These are phyloP conservation scores for Cerceris rybyensis DNA, from an alignment of 2,888 invertebrate species.

Conservation along the genomic window DNA sequence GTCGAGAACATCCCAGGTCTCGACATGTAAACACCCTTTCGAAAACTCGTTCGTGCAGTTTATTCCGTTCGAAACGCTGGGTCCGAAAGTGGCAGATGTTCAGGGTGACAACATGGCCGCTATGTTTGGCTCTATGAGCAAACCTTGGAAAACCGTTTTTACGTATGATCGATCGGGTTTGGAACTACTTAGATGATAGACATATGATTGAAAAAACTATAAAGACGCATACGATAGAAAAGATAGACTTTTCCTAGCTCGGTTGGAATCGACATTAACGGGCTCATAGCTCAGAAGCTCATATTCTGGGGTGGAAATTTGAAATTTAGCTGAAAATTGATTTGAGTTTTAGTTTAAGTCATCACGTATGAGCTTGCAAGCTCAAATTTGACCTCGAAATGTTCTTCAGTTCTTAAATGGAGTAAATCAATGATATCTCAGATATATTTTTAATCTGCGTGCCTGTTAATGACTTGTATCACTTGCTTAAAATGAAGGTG, in stretches of 20 bases:
- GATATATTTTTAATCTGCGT: too few species aligned
- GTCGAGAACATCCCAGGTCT: conserved; percentile 56
- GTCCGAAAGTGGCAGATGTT: conserved; percentile 71
- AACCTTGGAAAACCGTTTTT: conserved; percentile 64
- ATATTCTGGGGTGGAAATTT: too few species aligned
- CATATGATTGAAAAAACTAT: background rate
- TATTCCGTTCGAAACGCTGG: conserved; percentile 39
- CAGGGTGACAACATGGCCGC: conserved; percentile 72
- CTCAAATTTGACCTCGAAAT: too few species aligned
- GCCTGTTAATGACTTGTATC: too few species aligned
- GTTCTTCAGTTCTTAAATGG: too few species aligned
- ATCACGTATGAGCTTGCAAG: too few species aligned
- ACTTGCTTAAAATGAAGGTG: background rate
- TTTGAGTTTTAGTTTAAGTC: too few species aligned
- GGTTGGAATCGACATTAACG: too few species aligned
- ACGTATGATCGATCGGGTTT: conserved; percentile 68
- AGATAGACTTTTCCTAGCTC: too few species aligned
- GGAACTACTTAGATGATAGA: conserved; percentile 11
- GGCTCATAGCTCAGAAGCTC: too few species aligned
- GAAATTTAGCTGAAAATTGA: too few species aligned
- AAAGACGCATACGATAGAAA: background rate
- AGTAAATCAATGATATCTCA: too few species aligned
- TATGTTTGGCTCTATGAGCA: conserved; percentile 36
- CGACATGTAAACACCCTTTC: conserved; percentile 70
- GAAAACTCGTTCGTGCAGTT: conserved; percentile 57